phyloP scores from a whole-genome alignment of 1,140 invertebrate genomes.

The Caenorhabditis tropicalis region DNA sequence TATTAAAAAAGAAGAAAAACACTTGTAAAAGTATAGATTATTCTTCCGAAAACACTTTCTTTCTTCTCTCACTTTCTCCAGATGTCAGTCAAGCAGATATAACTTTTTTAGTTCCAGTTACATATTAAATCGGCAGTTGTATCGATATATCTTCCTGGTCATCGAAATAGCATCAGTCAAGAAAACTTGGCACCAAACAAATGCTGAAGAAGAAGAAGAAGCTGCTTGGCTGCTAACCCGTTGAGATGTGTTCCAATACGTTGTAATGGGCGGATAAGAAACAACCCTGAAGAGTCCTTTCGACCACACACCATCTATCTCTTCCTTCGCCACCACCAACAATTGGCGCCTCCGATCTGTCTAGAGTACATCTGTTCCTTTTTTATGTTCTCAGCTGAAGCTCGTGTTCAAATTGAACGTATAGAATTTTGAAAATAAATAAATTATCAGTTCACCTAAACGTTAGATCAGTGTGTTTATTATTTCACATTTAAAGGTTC shows the following conservation, averaged over 20 bases:
- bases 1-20: background rate
- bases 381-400: background rate
- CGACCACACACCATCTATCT: constrained; percentile 32
- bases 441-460: too few relatives aligned
- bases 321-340: background rate
- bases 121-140: background rate
- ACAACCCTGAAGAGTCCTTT: background rate
- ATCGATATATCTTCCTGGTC: background rate
- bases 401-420: too few relatives aligned
- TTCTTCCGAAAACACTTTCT: background rate
- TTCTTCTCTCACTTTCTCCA: background rate
- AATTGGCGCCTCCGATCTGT: constrained; percentile 13
- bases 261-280: constrained; percentile 40
- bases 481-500: too few relatives aligned
- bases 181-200: constrained; percentile 34
- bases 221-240: background rate
- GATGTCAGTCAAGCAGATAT: background rate
- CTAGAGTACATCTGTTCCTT: constrained; percentile 19
- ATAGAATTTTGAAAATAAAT: too few relatives aligned
- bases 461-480: too few relatives aligned
- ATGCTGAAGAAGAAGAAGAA: constrained; percentile 22
- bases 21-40: background rate
- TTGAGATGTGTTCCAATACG: constrained; percentile 30
- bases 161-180: background rate
- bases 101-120: background rate